A percentile compares a stretch with the other conserved stretches of the same genome.
These are phyloP conservation scores for Tetramorium alpestre DNA, from an alignment of 1,140 invertebrate species.

Conservation along the genomic window DNA sequence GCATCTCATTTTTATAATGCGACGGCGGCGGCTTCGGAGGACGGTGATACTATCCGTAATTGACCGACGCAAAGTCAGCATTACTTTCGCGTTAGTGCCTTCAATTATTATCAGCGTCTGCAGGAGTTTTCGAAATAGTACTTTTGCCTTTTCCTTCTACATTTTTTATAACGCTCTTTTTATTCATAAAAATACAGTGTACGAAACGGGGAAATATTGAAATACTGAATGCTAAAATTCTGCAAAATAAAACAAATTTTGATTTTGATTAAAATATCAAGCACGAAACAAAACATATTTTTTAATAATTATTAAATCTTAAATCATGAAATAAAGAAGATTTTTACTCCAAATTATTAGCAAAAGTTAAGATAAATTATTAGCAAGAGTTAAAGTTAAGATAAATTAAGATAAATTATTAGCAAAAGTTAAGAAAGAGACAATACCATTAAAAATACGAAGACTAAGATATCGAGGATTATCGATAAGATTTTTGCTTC, in stretches of 20 bases:
- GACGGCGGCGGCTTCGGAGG: not conserved
- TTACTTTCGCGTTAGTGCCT: conserved; percentile 1
- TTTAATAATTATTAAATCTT: not conserved
- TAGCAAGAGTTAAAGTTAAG: too few relatives aligned
- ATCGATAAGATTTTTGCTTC: not conserved
- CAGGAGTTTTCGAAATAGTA: conserved; percentile 5
- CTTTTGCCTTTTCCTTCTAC: not conserved
- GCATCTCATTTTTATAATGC: conserved; percentile 61
- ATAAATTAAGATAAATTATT: too few relatives aligned
- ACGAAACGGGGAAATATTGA: not conserved
- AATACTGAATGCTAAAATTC: not conserved
- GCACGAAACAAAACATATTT: not conserved
- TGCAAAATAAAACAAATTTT: not conserved
- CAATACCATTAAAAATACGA: not conserved
- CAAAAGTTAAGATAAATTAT: not conserved
- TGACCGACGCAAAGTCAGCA: conserved; percentile 26
- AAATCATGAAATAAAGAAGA: not conserved
- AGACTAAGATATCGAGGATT: not conserved
- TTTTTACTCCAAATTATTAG: not conserved
- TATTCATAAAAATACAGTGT: not conserved
- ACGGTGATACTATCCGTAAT: conserved; percentile 41
- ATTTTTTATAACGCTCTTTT: not conserved
- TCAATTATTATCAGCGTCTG: conserved; percentile 32
- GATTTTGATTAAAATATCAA: not conserved
- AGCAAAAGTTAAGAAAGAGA: not conserved